phyloP scores from a whole-genome alignment of 2,888 invertebrate genomes.

The Harpagoxenus sublaevis region DNA sequence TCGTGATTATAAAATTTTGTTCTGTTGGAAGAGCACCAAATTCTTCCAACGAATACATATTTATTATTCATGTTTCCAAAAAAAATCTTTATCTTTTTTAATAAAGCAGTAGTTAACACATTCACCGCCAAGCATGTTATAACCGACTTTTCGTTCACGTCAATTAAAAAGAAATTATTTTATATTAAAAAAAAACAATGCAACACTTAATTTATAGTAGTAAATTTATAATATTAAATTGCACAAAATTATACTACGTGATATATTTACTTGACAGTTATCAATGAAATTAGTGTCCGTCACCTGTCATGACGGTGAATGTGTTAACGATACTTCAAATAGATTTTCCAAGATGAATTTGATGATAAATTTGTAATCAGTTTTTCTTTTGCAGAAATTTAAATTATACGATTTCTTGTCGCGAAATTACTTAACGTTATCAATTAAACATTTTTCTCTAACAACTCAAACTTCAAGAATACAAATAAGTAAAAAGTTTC shows the following conservation, averaged over 20 bases:
- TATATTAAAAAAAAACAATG: not conserved
- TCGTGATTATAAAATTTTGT: not conserved
- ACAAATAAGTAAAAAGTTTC: slow-evolving; percentile 9
- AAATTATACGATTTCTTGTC: not conserved
- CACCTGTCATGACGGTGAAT: not conserved
- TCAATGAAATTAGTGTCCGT: not conserved
- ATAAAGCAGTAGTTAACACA: not conserved
- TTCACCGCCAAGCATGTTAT: not conserved
- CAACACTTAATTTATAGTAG: not conserved
- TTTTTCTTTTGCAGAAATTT: not conserved
- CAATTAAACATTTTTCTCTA: not conserved
- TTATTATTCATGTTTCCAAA: not conserved
- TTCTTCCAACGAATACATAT: not conserved
- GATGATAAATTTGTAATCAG: not conserved
- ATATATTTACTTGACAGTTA: not conserved
- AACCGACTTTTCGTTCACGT: not conserved
- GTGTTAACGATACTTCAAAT: not conserved
- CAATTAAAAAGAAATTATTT: not conserved
- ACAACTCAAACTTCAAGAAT: not conserved
- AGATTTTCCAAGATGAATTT: not conserved
- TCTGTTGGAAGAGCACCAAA: not conserved
- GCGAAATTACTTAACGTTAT: not conserved
- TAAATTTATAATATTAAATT: not conserved
- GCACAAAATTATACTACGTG: too few relatives aligned
- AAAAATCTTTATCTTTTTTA: not conserved